Evolutionary conservation across 1,140 invertebrate genomes (phyloP).

Genomic region (Pentalonia nigronervosa): DNA sequence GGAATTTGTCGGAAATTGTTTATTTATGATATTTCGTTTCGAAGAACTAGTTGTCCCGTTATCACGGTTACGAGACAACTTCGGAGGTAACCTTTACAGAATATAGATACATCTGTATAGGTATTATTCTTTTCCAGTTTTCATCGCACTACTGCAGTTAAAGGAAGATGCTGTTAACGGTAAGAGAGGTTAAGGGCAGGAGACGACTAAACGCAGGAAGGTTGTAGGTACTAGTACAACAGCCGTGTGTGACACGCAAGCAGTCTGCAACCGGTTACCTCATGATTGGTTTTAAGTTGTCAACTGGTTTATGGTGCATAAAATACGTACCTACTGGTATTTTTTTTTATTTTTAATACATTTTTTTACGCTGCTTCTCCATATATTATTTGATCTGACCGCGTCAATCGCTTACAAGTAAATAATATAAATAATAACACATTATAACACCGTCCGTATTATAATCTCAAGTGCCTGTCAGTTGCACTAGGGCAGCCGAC

Average conservation of each 20-base stretch:
- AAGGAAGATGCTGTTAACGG: conserved; percentile 46
- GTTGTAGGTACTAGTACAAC: not conserved
- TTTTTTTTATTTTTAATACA: not conserved
- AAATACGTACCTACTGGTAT: not conserved
- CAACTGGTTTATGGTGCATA: conserved; percentile 16
- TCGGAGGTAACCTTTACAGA: not conserved
- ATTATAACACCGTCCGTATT: not conserved
- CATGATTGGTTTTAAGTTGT: conserved; percentile 44
- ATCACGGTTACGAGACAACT: conserved; percentile 37
- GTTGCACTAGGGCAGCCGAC: not conserved
- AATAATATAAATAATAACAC: conserved; percentile 3
- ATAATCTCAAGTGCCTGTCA: conserved; percentile 8
- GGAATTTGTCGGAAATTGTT: conserved; percentile 34
- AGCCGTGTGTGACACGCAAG: conserved; percentile 19
- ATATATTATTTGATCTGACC: conserved; percentile 12
- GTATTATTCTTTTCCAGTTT: conserved; percentile 34
- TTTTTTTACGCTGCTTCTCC: not conserved
- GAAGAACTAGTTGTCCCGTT: conserved; percentile 51
- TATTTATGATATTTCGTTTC: conserved; percentile 24
- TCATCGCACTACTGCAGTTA: not conserved
- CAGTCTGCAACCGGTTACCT: conserved; percentile 43
- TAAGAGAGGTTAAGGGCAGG: conserved; percentile 41
- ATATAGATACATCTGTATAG: not conserved
- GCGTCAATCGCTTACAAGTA: not conserved
- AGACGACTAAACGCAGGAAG: not conserved